Percentiles rank a stretch among this genome's conserved stretches.
Conservation (phyloP, 2,113 vertebrate species). For the Pseudorhombus dupliciocellatus region DNA sequence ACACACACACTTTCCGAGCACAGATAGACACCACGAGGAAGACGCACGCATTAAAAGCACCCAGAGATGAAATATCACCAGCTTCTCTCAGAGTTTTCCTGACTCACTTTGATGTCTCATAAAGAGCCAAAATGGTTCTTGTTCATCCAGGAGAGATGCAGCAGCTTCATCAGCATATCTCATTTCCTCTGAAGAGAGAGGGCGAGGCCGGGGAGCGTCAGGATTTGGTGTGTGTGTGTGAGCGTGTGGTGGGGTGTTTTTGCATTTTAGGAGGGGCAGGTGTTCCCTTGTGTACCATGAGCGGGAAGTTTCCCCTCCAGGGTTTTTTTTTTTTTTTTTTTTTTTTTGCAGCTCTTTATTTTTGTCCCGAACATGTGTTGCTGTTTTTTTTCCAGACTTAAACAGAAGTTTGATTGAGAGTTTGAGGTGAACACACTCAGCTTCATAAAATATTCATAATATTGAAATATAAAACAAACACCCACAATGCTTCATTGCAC, state of each 20-base stretch:
- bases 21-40: background rate
- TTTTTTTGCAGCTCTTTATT: constrained; percentile 21
- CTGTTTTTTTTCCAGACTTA: constrained; percentile 15
- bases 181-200: constrained; percentile 24
- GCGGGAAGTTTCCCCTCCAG: constrained; percentile 17
- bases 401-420: constrained; percentile 15
- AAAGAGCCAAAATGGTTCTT: constrained; percentile 40
- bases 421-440: background rate
- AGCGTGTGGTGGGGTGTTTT: constrained; percentile 21
- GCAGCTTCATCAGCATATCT: constrained; percentile 56
- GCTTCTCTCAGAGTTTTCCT: constrained; percentile 5
- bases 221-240: background rate
- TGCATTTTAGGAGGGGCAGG: constrained; percentile 40
- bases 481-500: background rate
- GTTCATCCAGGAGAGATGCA: constrained; percentile 30
- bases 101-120: constrained; percentile 45
- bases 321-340: constrained; percentile 27
- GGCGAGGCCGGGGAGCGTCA: background rate
- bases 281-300: constrained; percentile 23
- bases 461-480: background rate
- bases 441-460: background rate
- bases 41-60: no score
- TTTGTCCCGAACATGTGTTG: constrained; percentile 1
- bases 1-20: constrained; percentile 11
- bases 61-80: constrained; percentile 22